These are phyloP conservation scores for Drosophila sp. DNA, from an alignment of 1,140 invertebrate species.

Conservation along the genomic window DNA sequence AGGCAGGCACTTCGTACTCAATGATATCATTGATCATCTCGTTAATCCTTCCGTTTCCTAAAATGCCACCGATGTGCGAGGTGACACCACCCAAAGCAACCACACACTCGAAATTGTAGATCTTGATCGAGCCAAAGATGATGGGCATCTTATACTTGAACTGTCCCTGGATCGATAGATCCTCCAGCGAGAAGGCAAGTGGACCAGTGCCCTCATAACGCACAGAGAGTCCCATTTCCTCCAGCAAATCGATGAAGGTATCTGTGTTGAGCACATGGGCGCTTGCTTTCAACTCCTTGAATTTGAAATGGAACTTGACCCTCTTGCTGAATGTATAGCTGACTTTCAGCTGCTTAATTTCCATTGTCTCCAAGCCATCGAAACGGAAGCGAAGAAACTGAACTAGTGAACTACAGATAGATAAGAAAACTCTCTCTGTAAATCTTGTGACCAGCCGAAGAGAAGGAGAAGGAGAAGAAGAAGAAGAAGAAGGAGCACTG, in stretches of 20 bases:
- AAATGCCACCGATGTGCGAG: constrained; percentile 75
- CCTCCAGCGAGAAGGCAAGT: constrained; percentile 61
- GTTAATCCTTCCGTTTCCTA: constrained; percentile 76
- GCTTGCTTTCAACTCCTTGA: constrained; percentile 62
- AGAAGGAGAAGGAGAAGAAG: background rate
- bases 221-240: constrained; percentile 63
- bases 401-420: constrained; percentile 39
- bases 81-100: constrained; percentile 63
- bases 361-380: constrained; percentile 74
- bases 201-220: constrained; percentile 74
- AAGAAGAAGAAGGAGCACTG: background rate
- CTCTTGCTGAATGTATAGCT: constrained; percentile 82
- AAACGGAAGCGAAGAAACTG: constrained; percentile 80
- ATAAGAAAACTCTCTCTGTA: no score
- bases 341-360: constrained; percentile 75
- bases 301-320: constrained; percentile 70
- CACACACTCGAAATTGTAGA: constrained; percentile 70
- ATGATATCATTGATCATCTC: constrained; percentile 71
- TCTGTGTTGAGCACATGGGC: constrained; percentile 66
- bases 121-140: constrained; percentile 79
- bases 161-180: constrained; percentile 73
- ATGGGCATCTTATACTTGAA: constrained; percentile 84
- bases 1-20: constrained; percentile 67
- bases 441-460: background rate
- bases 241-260: constrained; percentile 67